phyloP scores from a whole-genome alignment of 2,797 vertebrate genomes.

The Sebastes matsubarae region DNA sequence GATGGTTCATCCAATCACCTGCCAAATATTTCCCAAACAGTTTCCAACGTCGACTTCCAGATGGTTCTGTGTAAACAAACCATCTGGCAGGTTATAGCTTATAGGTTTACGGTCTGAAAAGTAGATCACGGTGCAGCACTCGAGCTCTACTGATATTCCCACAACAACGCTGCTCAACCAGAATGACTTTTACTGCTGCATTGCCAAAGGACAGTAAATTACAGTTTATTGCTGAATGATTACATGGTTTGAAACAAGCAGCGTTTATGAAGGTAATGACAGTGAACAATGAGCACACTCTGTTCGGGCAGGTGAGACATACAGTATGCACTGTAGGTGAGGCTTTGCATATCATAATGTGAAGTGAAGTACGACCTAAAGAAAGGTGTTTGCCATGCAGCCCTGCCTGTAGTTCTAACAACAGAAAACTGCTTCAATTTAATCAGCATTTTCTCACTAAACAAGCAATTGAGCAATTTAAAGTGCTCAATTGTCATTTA shows the following conservation, averaged over 20 bases:
- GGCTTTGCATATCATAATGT: background rate
- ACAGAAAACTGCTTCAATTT: background rate
- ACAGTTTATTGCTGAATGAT: background rate
- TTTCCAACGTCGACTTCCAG: too few species aligned
- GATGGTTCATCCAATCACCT: too few species aligned
- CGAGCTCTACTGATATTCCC: background rate
- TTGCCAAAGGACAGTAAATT: background rate
- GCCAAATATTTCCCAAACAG: too few species aligned
- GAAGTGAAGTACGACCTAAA: background rate
- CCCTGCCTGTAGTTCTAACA: background rate
- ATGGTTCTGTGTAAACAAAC: too few species aligned
- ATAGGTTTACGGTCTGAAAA: background rate
- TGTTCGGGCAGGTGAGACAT: background rate
- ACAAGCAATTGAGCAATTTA: background rate
- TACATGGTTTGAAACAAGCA: background rate
- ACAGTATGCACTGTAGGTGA: background rate
- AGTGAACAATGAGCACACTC: background rate
- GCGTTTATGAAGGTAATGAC: background rate
- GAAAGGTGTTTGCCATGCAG: background rate
- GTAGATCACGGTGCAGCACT: background rate
- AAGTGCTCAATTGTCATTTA: background rate
- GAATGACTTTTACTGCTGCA: background rate
- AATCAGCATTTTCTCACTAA: background rate
- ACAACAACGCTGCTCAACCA: background rate
- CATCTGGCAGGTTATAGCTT: too few species aligned